phyloP scores from a whole-genome alignment of 2,113 vertebrate species.

The Alectura lathami region DNA sequence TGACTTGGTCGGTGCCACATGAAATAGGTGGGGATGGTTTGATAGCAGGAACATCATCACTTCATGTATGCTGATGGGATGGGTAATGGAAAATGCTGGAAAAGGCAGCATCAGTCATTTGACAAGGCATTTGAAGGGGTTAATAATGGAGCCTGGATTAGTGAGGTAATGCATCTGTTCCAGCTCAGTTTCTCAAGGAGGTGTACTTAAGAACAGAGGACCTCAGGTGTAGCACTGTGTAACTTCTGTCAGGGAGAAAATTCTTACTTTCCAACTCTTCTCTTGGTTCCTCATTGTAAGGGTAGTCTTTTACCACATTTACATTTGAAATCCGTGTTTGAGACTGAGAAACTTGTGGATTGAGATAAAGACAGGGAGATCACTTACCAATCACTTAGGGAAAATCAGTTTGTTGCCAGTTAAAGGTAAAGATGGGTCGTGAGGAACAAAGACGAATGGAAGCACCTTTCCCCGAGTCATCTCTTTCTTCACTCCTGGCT shows the following conservation, averaged over 20 bases:
- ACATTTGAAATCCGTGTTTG: not conserved
- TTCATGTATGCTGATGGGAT: not conserved
- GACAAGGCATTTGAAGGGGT: not conserved
- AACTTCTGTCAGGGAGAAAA: not conserved
- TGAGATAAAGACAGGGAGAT: not conserved
- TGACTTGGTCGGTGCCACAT: not conserved
- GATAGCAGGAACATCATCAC: not conserved
- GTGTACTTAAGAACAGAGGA: not conserved
- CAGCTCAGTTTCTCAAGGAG: not conserved
- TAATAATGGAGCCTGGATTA: not conserved
- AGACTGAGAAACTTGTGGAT: not conserved
- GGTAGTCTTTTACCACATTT: not conserved
- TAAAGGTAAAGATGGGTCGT: not conserved
- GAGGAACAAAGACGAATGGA: not conserved
- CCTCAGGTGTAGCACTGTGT: not conserved
- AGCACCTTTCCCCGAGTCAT: not conserved
- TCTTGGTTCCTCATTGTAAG: not conserved
- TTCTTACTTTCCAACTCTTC: not conserved
- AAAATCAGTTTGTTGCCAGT: not conserved
- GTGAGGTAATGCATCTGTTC: not conserved
- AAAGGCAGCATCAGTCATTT: not conserved
- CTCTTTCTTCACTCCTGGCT: not conserved
- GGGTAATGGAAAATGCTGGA: not conserved
- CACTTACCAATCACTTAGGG: not conserved
- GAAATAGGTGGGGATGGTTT: not conserved